These are phyloP conservation scores for Hycleus cichorii DNA, from an alignment of 1,140 invertebrate species.

Conservation along the genomic window DNA sequence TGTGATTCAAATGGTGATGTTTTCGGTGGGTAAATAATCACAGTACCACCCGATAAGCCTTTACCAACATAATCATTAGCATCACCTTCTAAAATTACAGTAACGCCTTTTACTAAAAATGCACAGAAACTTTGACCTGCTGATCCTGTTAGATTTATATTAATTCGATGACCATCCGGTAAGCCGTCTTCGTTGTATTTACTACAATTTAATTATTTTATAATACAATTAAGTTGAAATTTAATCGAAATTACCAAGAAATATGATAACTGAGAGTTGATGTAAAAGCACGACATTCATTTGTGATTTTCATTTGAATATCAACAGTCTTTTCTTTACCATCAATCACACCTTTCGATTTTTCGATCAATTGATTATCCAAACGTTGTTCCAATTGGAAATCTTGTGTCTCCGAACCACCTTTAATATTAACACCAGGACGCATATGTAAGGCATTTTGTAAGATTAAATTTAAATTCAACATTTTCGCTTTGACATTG, in stretches of 20 bases:
- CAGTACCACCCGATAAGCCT: constrained; percentile 90
- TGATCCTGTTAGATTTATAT: constrained; percentile 84
- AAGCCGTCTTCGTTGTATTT: constrained; percentile 85
- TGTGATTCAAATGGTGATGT: constrained; percentile 78
- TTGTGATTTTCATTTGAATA: constrained; percentile 78
- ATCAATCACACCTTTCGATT: constrained; percentile 66
- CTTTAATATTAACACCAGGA: constrained; percentile 85
- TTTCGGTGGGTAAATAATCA: constrained; percentile 91
- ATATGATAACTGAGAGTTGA: constrained; percentile 93
- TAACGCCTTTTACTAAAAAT: constrained; percentile 88
- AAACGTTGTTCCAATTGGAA: constrained; percentile 86
- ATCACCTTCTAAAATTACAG: constrained; percentile 90
- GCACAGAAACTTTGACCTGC: constrained; percentile 99
- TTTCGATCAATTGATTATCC: constrained; percentile 77
- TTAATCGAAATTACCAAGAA: constrained; percentile 61
- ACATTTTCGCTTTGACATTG: constrained; percentile 68
- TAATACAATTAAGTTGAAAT: background rate
- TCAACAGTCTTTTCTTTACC: constrained; percentile 59
- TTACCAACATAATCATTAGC: constrained; percentile 98
- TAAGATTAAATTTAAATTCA: constrained; percentile 81
- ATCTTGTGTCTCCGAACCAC: constrained; percentile 79
- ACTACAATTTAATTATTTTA: constrained; percentile 45
- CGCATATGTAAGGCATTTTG: constrained; percentile 84
- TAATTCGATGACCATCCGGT: constrained; percentile 71
- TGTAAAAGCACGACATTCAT: constrained; percentile 88